These are phyloP conservation scores for Erynnis tages DNA, from an alignment of 2,888 invertebrate genomes.

Conservation along the genomic window DNA sequence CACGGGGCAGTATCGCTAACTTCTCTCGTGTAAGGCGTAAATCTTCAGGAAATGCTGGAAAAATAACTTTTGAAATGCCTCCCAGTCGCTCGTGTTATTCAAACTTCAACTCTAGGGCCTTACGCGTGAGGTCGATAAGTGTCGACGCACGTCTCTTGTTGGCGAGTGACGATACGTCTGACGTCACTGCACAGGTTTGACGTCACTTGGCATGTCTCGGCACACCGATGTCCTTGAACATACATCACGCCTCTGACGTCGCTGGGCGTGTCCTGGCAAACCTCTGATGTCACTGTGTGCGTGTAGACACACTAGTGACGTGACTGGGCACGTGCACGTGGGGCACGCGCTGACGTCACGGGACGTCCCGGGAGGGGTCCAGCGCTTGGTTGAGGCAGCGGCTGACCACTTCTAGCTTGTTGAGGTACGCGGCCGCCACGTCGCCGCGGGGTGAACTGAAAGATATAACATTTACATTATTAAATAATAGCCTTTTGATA, in stretches of 20 bases:
- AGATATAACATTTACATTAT: too few relatives aligned
- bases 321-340: not conserved
- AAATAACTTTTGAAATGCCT: conserved; percentile 6
- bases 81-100: conserved; percentile 1
- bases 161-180: too few relatives aligned
- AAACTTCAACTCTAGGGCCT: not conserved
- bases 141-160: not conserved
- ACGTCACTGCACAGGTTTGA: too few relatives aligned
- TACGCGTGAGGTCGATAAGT: not conserved
- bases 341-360: conserved; percentile 48
- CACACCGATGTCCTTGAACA: too few relatives aligned
- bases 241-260: too few relatives aligned
- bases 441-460: conserved; percentile 58
- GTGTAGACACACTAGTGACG: too few relatives aligned
- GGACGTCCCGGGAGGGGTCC: conserved; percentile 49
- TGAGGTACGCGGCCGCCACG: conserved; percentile 51
- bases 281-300: too few relatives aligned
- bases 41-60: conserved; percentile 39
- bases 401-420: conserved; percentile 56
- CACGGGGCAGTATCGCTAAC: conserved; percentile 28
- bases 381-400: conserved; percentile 54
- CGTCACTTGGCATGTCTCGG: too few relatives aligned
- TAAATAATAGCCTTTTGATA: conserved; percentile 29
- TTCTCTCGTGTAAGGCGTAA: conserved; percentile 27
- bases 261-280: too few relatives aligned